Conservation (phyloP, 2,888 invertebrate genomes). For the Lepidochitona cinerea region DNA sequence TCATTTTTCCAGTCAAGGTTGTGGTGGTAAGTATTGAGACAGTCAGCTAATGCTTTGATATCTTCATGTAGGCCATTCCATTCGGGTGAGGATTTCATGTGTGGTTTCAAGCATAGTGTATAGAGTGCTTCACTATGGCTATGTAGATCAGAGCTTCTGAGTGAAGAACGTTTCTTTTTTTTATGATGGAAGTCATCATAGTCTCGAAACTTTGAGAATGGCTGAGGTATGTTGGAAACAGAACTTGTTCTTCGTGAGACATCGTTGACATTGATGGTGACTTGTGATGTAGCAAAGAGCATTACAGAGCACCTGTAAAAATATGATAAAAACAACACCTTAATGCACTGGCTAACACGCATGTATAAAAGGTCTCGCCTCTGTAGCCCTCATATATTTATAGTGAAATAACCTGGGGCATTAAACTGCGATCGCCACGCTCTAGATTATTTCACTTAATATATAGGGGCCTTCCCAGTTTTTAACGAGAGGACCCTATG, state of each 20-base stretch:
- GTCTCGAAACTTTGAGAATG: constrained; percentile 17
- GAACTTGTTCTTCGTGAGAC: constrained; percentile 7
- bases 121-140: constrained; percentile 27
- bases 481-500: too few species aligned
- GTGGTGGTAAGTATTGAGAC: constrained; percentile 8
- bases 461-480: too few species aligned
- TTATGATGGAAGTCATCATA: constrained; percentile 26
- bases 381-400: too few species aligned
- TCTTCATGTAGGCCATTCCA: constrained; percentile 10
- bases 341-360: too few species aligned
- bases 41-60: constrained; percentile 14
- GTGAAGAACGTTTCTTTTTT: constrained; percentile 17
- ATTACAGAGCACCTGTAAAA: constrained; percentile 25
- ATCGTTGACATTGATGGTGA: constrained; percentile 25
- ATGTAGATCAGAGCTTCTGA: constrained; percentile 2
- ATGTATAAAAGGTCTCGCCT: too few species aligned
- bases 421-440: too few species aligned
- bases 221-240: constrained; percentile 20
- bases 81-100: constrained; percentile 15
- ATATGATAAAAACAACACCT: too few species aligned
- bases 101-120: constrained; percentile 10
- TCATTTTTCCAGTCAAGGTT: constrained; percentile 7
- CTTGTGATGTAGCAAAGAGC: constrained; percentile 29
- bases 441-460: too few species aligned
- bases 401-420: too few species aligned